These are phyloP conservation scores for Coelopa pilipes DNA, from an alignment of 2,888 invertebrate species.

Conservation along the genomic window DNA sequence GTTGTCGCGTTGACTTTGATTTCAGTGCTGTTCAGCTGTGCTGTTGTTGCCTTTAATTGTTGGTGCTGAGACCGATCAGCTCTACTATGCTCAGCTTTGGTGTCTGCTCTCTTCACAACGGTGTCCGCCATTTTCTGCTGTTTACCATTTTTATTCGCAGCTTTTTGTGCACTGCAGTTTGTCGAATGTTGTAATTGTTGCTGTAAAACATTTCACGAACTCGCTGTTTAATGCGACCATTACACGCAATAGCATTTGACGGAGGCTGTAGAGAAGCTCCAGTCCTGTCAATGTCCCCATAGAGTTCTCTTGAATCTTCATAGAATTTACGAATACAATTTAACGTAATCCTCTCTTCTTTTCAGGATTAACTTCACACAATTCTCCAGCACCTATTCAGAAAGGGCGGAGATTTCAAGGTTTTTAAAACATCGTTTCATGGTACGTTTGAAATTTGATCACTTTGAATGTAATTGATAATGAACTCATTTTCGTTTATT, in stretches of 20 bases:
- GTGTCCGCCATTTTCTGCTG: constrained; percentile 15
- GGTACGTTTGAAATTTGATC: constrained; percentile 1
- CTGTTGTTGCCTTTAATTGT: constrained; percentile 17
- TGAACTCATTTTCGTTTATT: background rate
- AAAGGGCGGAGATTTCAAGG: too few relatives aligned
- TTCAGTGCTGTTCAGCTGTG: background rate
- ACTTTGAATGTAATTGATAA: background rate
- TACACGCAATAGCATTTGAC: too few relatives aligned
- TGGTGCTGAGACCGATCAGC: background rate
- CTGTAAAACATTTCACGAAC: too few relatives aligned
- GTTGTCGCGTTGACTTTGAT: background rate
- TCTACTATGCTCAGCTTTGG: background rate
- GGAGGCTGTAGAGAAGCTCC: too few relatives aligned
- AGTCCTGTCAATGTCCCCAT: too few relatives aligned
- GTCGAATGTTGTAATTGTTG: too few relatives aligned
- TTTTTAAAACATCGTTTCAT: background rate
- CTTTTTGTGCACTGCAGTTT: background rate
- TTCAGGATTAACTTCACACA: too few relatives aligned
- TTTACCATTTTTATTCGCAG: constrained; percentile 17
- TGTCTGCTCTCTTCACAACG: background rate
- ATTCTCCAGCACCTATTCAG: too few relatives aligned
- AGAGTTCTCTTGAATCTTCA: too few relatives aligned
- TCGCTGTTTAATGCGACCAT: too few relatives aligned
- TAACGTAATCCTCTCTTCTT: too few relatives aligned
- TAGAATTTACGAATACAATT: too few relatives aligned